These are phyloP conservation scores for Diploscapter pachys DNA, from an alignment of 1,140 invertebrate genomes.

Conservation along the genomic window DNA sequence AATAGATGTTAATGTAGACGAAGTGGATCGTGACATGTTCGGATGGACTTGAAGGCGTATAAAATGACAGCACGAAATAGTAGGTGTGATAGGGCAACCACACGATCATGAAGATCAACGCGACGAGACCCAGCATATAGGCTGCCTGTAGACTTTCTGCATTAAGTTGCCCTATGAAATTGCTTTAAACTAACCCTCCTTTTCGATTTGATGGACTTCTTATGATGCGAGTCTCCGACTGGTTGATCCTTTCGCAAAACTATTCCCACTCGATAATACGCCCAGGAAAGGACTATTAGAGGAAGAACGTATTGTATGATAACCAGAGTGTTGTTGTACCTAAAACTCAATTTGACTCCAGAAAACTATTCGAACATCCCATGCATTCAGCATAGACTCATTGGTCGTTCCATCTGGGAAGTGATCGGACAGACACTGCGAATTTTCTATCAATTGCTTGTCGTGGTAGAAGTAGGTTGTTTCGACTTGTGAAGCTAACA, in stretches of 20 bases:
- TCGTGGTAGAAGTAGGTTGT: conserved; percentile 64
- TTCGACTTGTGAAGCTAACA: conserved; percentile 70
- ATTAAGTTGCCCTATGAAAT: background rate
- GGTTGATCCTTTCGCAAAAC: conserved; percentile 72
- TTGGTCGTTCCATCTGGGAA: conserved; percentile 44
- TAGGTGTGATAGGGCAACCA: conserved; percentile 57
- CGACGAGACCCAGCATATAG: conserved; percentile 59
- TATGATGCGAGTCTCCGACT: conserved; percentile 27
- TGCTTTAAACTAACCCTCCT: conserved; percentile 25
- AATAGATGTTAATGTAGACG: conserved; percentile 56
- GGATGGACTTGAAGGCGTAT: background rate
- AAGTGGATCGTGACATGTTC: conserved; percentile 30
- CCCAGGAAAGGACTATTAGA: conserved; percentile 78
- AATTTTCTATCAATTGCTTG: conserved; percentile 42
- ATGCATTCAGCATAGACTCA: background rate
- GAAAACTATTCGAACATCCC: background rate
- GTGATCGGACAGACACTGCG: conserved; percentile 50
- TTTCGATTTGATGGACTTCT: conserved; percentile 25
- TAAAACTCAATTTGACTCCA: conserved; percentile 60
- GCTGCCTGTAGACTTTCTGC: conserved; percentile 41
- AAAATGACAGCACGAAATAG: conserved; percentile 26
- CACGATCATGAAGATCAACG: conserved; percentile 57
- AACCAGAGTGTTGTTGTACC: conserved; percentile 82
- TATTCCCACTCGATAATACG: conserved; percentile 80
- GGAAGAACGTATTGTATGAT: conserved; percentile 85